Evolutionary conservation across 2,113 vertebrate species (phyloP), one percentile per base, ranked within the genome.

Genomic region (Numenius arquata): DNA sequence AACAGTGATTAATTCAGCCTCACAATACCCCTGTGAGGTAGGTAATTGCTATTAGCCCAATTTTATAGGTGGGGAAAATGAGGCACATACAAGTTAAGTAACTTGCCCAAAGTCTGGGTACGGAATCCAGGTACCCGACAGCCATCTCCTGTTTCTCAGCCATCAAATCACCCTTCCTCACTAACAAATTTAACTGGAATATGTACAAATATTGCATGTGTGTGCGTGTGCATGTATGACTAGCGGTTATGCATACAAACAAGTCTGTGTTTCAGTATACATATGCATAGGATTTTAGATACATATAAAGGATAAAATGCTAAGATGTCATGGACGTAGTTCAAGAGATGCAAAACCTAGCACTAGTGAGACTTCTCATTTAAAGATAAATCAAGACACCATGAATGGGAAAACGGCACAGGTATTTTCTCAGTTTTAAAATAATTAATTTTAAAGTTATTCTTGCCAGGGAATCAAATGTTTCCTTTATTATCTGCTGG

Each of bases 401-500:
- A 26, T 5, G 21, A 87, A 63, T 34, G 21, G 86, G 36, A 76
- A 95, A 75, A 79, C 10, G 4, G 16, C 14, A 78, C 73, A 9
- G 27, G 8, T 20, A 63, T 32, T 77, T 87, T 62, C 66, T 87
- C 52, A 30, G 23, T 50, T 95, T 71, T 66, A 83, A 91, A 92
- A 96, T 20, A 88, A 93, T 55, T 73, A 0, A 58, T 89, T 95
- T 96, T 45, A 18, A 81, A 95, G 38, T 87, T 93, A 79, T 79
- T 79, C 22, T 92, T 85, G 20, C 7, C 21, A 80, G 53, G 62
- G 74, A 93, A 81, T 66, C 38, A 87, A 96, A 90, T 66, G n/a
- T 47, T 92, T 89, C 45, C 77, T 95, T 95, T 94, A 95, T 95
- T 96, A 85, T 94, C 77, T 80, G 50, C 38, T 89, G 55, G 40